Percentiles rank a stretch among this genome's conserved stretches.
phyloP scores from a whole-genome alignment of 2,888 invertebrate species.

The Athrips mouffetella region DNA sequence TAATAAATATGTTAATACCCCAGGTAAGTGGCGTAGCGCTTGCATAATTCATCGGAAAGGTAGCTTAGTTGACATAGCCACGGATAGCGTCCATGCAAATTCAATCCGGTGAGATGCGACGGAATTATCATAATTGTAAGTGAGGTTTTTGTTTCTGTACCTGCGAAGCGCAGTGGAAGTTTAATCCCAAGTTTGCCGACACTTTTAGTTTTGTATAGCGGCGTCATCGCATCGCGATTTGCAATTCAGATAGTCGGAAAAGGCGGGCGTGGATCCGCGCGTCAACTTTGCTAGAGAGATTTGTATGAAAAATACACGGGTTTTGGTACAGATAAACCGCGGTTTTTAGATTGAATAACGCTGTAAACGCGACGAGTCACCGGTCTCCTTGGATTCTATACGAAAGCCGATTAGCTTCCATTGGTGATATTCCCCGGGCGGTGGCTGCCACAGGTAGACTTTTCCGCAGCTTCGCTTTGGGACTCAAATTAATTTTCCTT shows the following conservation, averaged over 20 bases:
- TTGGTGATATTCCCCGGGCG: neutral
- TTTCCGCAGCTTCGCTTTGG: slow-evolving; percentile 7
- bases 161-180: slow-evolving; percentile 58
- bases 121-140: slow-evolving; percentile 76
- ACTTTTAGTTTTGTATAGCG: slow-evolving; percentile 76
- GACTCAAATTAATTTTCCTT: slow-evolving; percentile 10
- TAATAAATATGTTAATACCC: slow-evolving; percentile 77
- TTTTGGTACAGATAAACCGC: slow-evolving; percentile 43
- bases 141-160: slow-evolving; percentile 77
- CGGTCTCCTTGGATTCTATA: neutral
- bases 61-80: slow-evolving; percentile 74
- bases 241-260: slow-evolving; percentile 75
- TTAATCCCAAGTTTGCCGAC: slow-evolving; percentile 76
- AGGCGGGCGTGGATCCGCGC: slow-evolving; percentile 60
- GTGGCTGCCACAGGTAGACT: slow-evolving; percentile 2
- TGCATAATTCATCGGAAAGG: slow-evolving; percentile 74
- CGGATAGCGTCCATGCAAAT: slow-evolving; percentile 75
- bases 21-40: slow-evolving; percentile 67
- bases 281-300: slow-evolving; percentile 60
- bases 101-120: slow-evolving; percentile 73
- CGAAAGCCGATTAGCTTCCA: slow-evolving; percentile 13
- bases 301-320: slow-evolving; percentile 70
- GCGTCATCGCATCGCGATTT: slow-evolving; percentile 71
- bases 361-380: slow-evolving; percentile 30
- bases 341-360: slow-evolving; percentile 63